Evolutionary conservation across 2,888 invertebrate species (phyloP), one percentile per base, ranked within the genome.

Genomic region (Andrena flavipes): DNA sequence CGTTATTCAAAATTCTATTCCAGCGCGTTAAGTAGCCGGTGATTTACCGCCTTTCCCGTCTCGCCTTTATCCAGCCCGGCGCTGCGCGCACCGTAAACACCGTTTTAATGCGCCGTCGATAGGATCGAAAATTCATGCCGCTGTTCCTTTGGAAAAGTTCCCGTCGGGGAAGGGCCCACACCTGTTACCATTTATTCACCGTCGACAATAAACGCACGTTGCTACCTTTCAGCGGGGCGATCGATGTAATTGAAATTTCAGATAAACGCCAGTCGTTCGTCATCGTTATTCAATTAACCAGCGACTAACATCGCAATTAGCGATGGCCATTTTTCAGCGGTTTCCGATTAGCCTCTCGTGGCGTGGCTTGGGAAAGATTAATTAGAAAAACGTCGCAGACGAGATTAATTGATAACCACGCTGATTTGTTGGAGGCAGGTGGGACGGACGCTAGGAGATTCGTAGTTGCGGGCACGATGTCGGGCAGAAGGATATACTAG

Each of bases 1-100:
- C 82, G 82, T 82, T 82, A 82, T 81, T 82, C 82, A 82, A 82
- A 82, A 82, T 82, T 81, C 82, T 81, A 81, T 81, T 77, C 72
- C 60, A 73, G 73, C 81, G 81, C 81, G 81, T 81, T 81, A 81
- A 81, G 81, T 81, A 67, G 80, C 73, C 67, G 56, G 73, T 80
- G 81, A 81, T 81, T 81, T 81, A 81, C 76, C 76, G 70, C 76
- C 71, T 67, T 80, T 67, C 72, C 62, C 65, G 67, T 67, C n/a
- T 23, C 65, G 48, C 35, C 67, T 80, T 80, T 80, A 71, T 80
- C 49, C 80, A 30, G 59, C 30, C 51, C 33, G 20, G 33, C 33
- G n/a, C 30, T 42, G 10, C 62, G 42, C 79, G 51, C 69, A 13
- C 35, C 62, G 78, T 42, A 63, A 69, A 77, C 79, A 42, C 78